Percentiles rank a stretch among this genome's conserved stretches.
Evolutionary conservation across 2,888 invertebrate genomes (phyloP).

Genomic region (Holacanthella duospinosa): DNA sequence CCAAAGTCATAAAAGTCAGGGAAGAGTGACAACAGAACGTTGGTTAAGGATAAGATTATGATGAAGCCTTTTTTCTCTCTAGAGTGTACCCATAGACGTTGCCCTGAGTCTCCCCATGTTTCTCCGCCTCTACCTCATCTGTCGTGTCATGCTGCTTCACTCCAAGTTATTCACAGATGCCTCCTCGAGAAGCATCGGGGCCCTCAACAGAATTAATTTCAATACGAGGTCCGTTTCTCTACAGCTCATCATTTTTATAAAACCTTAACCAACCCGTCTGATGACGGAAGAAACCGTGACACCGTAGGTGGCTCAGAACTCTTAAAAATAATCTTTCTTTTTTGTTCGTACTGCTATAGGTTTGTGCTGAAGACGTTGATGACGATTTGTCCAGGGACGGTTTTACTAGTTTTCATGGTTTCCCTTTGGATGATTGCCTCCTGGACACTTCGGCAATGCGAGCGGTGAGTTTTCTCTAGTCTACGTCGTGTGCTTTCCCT

Average conservation of each 20-base stretch:
- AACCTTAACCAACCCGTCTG: not conserved
- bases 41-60: not conserved
- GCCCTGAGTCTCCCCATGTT: slow-evolving; percentile 98
- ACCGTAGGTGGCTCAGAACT: too few species aligned
- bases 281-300: not conserved
- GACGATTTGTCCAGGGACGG: slow-evolving; percentile 98
- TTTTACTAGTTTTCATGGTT: slow-evolving; percentile 97
- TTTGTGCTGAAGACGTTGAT: slow-evolving; percentile 96
- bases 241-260: too few species aligned
- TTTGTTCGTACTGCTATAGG: slow-evolving; percentile 42
- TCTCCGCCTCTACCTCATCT: slow-evolving; percentile 96
- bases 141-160: slow-evolving; percentile 98
- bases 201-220: slow-evolving; percentile 96
- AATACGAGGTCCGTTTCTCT: slow-evolving; percentile 64
- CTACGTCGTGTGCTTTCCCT: not conserved
- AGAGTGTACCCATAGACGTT: slow-evolving; percentile 83
- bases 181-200: slow-evolving; percentile 86
- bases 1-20: too few species aligned
- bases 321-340: too few species aligned
- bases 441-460: slow-evolving; percentile 97
- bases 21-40: not conserved
- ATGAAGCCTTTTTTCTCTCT: slow-evolving; percentile 7
- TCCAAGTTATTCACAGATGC: slow-evolving; percentile 99
- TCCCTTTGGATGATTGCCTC: slow-evolving; percentile 99
- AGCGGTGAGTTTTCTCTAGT: slow-evolving; percentile 63